Conservation (phyloP, 2,797 vertebrate genomes). For the Acanthiza pusilla region DNA sequence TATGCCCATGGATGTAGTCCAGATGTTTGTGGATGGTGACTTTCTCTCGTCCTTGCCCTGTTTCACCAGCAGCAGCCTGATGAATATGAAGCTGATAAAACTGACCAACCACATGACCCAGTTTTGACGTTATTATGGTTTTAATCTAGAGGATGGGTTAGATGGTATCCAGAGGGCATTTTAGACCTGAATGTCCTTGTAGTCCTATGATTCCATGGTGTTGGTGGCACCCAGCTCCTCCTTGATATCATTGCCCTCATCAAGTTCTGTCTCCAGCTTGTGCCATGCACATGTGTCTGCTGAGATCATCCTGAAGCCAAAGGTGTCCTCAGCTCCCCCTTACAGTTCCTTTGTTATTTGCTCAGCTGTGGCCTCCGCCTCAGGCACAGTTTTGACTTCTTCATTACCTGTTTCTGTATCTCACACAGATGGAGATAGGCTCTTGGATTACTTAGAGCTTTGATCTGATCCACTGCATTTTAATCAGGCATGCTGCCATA, state of each 20-base stretch:
- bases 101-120: neutral
- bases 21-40: neutral
- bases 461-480: neutral
- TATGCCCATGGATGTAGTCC: neutral
- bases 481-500: neutral
- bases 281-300: neutral
- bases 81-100: neutral
- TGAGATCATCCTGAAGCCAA: neutral
- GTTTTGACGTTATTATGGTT: neutral
- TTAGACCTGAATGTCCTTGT: fast-evolving
- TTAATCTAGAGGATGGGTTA: neutral
- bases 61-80: neutral
- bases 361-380: neutral
- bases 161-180: neutral
- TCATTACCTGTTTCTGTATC: neutral
- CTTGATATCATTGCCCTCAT: neutral
- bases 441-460: neutral
- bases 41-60: neutral
- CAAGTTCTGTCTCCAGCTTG: neutral
- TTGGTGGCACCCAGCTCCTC: neutral
- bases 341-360: neutral
- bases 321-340: neutral
- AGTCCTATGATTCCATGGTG: neutral
- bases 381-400: neutral
- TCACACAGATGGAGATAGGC: neutral